Conservation (phyloP, 1,140 invertebrate species). For the Trachymyrmex septentrionalis region DNA sequence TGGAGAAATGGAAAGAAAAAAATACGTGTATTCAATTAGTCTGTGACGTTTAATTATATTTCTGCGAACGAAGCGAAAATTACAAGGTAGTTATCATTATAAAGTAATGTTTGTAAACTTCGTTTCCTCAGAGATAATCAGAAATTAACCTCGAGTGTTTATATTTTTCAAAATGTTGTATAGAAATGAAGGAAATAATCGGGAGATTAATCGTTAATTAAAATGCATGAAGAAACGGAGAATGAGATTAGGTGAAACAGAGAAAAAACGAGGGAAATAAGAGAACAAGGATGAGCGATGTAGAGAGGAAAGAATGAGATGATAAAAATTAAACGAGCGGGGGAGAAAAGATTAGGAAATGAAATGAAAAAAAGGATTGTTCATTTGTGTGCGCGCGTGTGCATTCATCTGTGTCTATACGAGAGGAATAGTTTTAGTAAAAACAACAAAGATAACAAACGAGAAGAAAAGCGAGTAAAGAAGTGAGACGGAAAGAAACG, state of each 20-base stretch:
- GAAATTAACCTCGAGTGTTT: not conserved
- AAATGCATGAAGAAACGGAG: not conserved
- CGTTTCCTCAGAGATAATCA: not conserved
- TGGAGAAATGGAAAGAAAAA: constrained; percentile 12
- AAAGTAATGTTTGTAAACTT: constrained; percentile 44
- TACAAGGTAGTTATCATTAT: constrained; percentile 54
- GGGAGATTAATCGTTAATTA: constrained; percentile 3
- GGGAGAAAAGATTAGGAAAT: constrained; percentile 20
- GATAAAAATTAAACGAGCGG: constrained; percentile 15
- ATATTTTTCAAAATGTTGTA: not conserved
- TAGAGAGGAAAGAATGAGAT: not conserved
- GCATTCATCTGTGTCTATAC: constrained; percentile 56
- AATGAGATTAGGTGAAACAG: constrained; percentile 46
- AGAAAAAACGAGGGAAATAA: constrained; percentile 33
- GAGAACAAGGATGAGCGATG: not conserved
- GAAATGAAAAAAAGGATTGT: constrained; percentile 3
- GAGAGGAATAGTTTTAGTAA: constrained; percentile 23
- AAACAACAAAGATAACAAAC: constrained; percentile 61
- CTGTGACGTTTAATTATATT: constrained; percentile 62
- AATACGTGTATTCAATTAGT: constrained; percentile 52
- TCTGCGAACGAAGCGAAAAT: constrained; percentile 20
- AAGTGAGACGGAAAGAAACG: constrained; percentile 46
- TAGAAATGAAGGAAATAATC: not conserved
- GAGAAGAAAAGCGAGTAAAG: constrained; percentile 61
- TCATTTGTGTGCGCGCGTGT: constrained; percentile 50